Percentiles rank a stretch among this genome's conserved stretches.
phyloP scores from a whole-genome alignment of 2,797 vertebrate species.

The Cetoscarus ocellatus region DNA sequence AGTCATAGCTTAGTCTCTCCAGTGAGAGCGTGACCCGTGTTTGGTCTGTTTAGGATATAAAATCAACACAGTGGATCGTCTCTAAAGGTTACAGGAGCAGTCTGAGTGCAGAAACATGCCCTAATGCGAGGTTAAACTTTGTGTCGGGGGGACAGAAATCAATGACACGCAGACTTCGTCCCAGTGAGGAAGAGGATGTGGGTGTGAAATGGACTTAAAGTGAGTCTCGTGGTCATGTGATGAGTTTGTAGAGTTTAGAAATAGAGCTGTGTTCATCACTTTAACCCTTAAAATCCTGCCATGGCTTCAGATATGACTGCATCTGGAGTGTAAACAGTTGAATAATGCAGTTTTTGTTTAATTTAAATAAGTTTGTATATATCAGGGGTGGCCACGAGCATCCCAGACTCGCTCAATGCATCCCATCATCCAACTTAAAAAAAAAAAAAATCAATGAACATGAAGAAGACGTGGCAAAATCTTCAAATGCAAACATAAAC shows the following conservation, averaged over 20 bases:
- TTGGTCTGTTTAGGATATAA: conserved; percentile 23
- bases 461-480: too few species aligned
- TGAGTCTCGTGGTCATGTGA: conserved; percentile 32
- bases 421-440: too few species aligned
- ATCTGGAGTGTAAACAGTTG: too few species aligned
- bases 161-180: conserved; percentile 12
- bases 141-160: conserved; percentile 17
- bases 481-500: too few species aligned
- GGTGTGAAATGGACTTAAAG: conserved; percentile 10
- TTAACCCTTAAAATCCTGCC: neutral
- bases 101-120: conserved; percentile 50
- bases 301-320: conserved; percentile 12
- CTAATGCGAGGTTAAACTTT: conserved; percentile 9
- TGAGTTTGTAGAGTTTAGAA: neutral
- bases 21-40: conserved; percentile 27
- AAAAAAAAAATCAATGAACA: too few species aligned
- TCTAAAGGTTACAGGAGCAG: neutral
- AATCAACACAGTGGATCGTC: neutral
- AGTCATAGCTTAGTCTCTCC: conserved; percentile 66
- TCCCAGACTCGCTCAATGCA: too few species aligned
- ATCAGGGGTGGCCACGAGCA: too few species aligned
- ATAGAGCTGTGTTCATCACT: neutral
- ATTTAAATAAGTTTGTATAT: too few species aligned
- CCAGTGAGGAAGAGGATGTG: neutral
- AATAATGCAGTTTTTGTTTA: too few species aligned